Evolutionary conservation across 2,797 vertebrate species (phyloP).

Genomic region (Toxotes lorentzi): DNA sequence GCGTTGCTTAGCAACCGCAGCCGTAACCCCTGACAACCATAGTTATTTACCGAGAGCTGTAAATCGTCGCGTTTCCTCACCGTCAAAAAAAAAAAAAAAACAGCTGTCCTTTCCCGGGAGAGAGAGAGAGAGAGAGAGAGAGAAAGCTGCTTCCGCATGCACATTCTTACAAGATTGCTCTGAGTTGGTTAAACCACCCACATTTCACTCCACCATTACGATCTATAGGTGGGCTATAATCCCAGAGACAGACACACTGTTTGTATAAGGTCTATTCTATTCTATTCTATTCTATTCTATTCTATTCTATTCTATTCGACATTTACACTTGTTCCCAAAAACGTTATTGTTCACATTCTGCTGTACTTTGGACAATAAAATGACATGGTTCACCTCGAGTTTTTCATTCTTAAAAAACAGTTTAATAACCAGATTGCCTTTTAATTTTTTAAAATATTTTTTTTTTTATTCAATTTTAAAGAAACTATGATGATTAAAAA

Average conservation of each 20-base stretch:
- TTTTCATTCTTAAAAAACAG: too few relatives aligned
- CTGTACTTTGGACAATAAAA: too few relatives aligned
- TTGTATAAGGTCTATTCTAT: background rate
- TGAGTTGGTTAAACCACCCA: slow-evolving; percentile 1
- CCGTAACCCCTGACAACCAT: slow-evolving; percentile 53
- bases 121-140: background rate
- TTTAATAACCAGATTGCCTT: too few relatives aligned
- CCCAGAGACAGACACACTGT: background rate
- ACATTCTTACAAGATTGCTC: slow-evolving; percentile 19
- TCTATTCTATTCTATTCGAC: background rate
- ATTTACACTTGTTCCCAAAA: too few relatives aligned
- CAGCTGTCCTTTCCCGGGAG: too few relatives aligned
- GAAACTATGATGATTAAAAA: too few relatives aligned
- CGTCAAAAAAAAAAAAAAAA: background rate
- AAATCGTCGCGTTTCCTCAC: slow-evolving; percentile 42
- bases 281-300: background rate
- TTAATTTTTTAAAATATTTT: too few relatives aligned
- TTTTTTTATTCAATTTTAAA: too few relatives aligned
- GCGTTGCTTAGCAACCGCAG: slow-evolving; percentile 51
- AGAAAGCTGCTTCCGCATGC: background rate
- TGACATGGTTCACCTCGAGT: too few relatives aligned
- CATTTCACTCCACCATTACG: background rate
- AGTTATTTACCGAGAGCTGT: slow-evolving; percentile 45
- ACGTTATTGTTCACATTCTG: too few relatives aligned
- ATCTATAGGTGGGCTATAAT: background rate